Evolutionary conservation across 1,140 invertebrate species (phyloP), one percentile per base, ranked within the genome.

Genomic region (Tachypleus tridentatus): DNA sequence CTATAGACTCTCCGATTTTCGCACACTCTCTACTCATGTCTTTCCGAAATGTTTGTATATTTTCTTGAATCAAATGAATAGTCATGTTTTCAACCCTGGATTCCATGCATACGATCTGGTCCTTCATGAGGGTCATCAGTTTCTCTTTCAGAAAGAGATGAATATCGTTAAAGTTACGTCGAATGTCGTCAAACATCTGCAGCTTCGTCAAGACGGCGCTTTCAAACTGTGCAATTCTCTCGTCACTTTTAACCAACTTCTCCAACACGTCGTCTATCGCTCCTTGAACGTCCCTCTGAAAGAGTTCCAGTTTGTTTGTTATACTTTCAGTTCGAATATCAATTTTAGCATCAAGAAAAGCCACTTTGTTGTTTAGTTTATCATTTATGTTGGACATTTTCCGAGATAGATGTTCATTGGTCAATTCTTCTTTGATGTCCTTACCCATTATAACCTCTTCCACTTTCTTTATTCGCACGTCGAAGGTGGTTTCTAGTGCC

Each of bases 361-460:
- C 68, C 48, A 79, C 57, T 62, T 74, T 72, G 64, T 78, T 76
- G 52, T 71, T 76, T 5, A 79, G 61, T 51, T 77, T 72, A 47
- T 80, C 80, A 56, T 76, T 76, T 9, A 74, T 65, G 8, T 69
- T 69, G 65, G 80, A 78, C 5, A 79, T 67, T 68, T 76, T 77
- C 57, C 75, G 72, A 29, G 69, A 64, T 4, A 78, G 59, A 58
- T 78, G 75, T 3, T 77, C 78, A 29, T 67, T 73, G 0, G 72
- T 68, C n/a, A 79, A 69, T 60, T 80, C 77, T 60, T 77, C 74
- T 68, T 77, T 78, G 53, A 77, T 74, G 61, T 76, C 72, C 65
- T 75, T 74, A n/a, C 64, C 62, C 7, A 61, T 65, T 3, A 72
- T 53, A 3, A 70, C 77, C 60, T 77, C 77, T 9, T 74, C 74